Conservation (phyloP, 2,888 invertebrate genomes). For the Cryptophagus acutangulus region DNA sequence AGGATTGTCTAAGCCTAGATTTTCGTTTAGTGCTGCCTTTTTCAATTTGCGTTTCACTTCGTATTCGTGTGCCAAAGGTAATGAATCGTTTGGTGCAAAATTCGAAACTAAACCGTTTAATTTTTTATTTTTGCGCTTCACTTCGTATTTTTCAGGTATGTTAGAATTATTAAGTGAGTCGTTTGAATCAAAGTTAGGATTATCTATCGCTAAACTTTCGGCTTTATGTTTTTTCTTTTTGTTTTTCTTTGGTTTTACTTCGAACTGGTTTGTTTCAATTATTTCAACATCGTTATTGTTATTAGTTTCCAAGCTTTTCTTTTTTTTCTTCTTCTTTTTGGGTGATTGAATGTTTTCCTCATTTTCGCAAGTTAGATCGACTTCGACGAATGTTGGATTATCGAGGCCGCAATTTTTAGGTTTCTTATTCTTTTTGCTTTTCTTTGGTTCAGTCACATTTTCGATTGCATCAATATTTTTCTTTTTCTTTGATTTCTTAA, state of each 20-base stretch:
- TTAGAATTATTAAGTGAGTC: background rate
- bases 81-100: constrained; percentile 1
- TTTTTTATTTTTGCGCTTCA: constrained; percentile 11
- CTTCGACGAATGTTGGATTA: constrained; percentile 27
- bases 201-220: constrained; percentile 14
- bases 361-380: background rate
- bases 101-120: background rate
- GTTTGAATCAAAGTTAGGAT: constrained; percentile 19
- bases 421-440: constrained; percentile 17
- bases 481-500: constrained; percentile 8
- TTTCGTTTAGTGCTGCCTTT: background rate
- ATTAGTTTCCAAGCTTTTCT: too few species aligned
- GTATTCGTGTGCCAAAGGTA: background rate
- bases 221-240: constrained; percentile 4
- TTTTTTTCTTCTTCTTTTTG: background rate
- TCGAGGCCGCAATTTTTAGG: constrained; percentile 19
- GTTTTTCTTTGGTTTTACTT: constrained; percentile 19
- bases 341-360: too few species aligned
- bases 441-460: constrained; percentile 18
- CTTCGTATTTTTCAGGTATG: constrained; percentile 7
- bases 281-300: constrained; percentile 9
- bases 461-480: constrained; percentile 12
- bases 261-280: constrained; percentile 18
- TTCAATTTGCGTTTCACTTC: constrained; percentile 13
- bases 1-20: constrained; percentile 13